A percentile compares a stretch with the other conserved stretches of the same genome.
phyloP scores from a whole-genome alignment of 1,140 invertebrate species.

The Delia radicum region DNA sequence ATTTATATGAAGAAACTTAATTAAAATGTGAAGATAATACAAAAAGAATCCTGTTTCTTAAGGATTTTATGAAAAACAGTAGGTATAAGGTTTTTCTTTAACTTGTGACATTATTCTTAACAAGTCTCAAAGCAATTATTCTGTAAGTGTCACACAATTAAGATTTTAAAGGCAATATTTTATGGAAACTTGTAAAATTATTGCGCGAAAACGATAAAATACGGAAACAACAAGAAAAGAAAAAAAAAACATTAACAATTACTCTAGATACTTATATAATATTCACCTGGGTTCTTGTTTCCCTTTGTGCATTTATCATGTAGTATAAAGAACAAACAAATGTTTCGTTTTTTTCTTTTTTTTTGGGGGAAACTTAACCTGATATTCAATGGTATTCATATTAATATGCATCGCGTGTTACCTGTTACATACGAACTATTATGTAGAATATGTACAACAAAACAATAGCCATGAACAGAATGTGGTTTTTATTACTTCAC shows the following conservation, averaged over 20 bases:
- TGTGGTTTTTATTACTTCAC: no score
- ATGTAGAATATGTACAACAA: no score
- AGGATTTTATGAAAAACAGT: no score
- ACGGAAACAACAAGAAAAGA: neutral
- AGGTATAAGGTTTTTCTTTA: no score
- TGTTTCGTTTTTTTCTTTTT: neutral
- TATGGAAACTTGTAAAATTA: neutral
- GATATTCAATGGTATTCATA: neutral
- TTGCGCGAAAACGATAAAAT: neutral
- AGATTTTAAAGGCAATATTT: no score
- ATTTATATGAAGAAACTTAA: no score
- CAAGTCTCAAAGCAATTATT: neutral
- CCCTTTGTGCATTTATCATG: neutral
- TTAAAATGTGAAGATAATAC: no score
- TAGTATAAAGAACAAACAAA: neutral
- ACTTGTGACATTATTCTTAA: no score
- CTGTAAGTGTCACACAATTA: neutral
- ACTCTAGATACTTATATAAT: neutral
- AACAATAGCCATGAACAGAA: no score
- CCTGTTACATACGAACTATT: no score
- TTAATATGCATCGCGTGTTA: neutral
- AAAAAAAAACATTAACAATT: neutral
- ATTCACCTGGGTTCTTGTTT: neutral
- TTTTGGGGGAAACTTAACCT: neutral
- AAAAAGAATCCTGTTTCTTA: no score